Evolutionary conservation across 2,797 vertebrate genomes (phyloP), one percentile per base, ranked within the genome.

Genomic region (Thripadectes ignobilis): DNA sequence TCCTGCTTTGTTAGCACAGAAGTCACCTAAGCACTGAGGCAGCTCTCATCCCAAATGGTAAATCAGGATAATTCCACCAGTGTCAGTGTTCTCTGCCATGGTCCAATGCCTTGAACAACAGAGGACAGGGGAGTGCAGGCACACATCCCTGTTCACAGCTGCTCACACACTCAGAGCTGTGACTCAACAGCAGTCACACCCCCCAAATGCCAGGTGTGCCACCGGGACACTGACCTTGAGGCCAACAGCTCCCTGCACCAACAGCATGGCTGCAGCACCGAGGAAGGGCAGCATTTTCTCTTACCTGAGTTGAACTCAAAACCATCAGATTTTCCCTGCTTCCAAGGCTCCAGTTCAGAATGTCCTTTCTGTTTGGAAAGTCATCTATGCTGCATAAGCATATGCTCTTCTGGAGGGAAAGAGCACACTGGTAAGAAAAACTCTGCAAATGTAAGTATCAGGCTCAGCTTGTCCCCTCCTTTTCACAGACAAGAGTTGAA

Each of bases 1-100:
- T 81, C 58, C 83, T 85, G 76, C 30, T 88, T 11, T 72, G 38
- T 72, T 75, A 92, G 89, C 95, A 96, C 72, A 55, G 83, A 92
- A 80, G 88, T 88, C 80, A 86, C 90, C 41, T 66, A 90, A 88
- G 73, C 54, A 83, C 5, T 0, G 10, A 67, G 26, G 66, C 41
- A 81, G 65, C 61, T 85, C 65, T 75, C 65, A 85, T 46, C 16
- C 41, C 83, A 68, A 75, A 81, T 7, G 18, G n/a, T 43, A 51
- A 65, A 90, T 58, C 49, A 77, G 69, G 43, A 4, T 65, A 72
- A 89, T 72, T 36, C 34, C 36, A 67, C 22, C 29, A 2, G 46
- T 19, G 48, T 36, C 76, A 41, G 58, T 30, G 14, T 2, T 66
- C 20, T 39, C 73, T 23, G 16, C n/a, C 43, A 61, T 9, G n/a